Percentiles rank a stretch among this genome's conserved stretches.
Evolutionary conservation across 2,888 invertebrate species (phyloP).

Genomic region (Oxyteleia sp.): DNA sequence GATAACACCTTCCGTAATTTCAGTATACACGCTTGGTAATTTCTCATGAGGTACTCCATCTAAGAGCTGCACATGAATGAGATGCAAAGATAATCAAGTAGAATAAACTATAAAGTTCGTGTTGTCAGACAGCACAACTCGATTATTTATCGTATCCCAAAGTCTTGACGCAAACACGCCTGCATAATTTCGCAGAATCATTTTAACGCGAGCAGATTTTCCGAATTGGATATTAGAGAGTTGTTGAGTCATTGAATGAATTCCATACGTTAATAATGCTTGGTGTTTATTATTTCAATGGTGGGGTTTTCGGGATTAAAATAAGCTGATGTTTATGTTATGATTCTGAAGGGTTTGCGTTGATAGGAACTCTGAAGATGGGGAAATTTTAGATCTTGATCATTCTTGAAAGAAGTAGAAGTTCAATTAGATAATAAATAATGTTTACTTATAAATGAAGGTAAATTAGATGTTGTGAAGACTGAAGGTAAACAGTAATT

Average conservation of each 20-base stretch:
- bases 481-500: too few species aligned
- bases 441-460: too few species aligned
- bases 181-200: slow-evolving; percentile 41
- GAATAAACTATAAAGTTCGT: slow-evolving; percentile 67
- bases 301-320: not conserved
- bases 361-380: too few species aligned
- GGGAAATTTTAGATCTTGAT: too few species aligned
- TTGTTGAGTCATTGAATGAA: slow-evolving; percentile 11
- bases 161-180: slow-evolving; percentile 38
- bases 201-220: slow-evolving; percentile 41
- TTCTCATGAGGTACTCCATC: slow-evolving; percentile 59
- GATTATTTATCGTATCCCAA: slow-evolving; percentile 65
- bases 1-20: slow-evolving; percentile 54
- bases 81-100: slow-evolving; percentile 62
- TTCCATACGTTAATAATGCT: not conserved
- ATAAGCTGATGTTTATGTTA: not conserved
- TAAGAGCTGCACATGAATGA: slow-evolving; percentile 44
- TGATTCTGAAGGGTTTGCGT: not conserved
- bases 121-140: slow-evolving; percentile 53
- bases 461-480: too few species aligned
- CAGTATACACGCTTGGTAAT: slow-evolving; percentile 47
- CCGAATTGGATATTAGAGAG: slow-evolving; percentile 21
- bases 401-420: too few species aligned
- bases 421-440: too few species aligned
- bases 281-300: not conserved